Percentiles rank a stretch among this genome's conserved stretches.
These are phyloP conservation scores for Nymphalis urticae DNA, from an alignment of 2,888 invertebrate genomes.

Conservation along the genomic window DNA sequence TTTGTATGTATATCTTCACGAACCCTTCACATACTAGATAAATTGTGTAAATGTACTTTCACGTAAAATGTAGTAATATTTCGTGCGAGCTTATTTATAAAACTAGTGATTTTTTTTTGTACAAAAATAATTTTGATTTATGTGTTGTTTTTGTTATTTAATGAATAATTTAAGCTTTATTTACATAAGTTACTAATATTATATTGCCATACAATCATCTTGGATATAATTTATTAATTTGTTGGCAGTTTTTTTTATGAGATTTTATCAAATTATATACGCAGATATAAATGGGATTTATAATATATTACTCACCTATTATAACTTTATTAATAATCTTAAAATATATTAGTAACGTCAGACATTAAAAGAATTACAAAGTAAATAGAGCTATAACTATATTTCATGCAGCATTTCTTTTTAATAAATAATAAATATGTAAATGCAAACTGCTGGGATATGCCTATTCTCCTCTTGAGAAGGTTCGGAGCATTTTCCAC, in stretches of 20 bases:
- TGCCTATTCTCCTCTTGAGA: too few species aligned
- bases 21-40: conserved; percentile 2
- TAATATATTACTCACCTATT: too few species aligned
- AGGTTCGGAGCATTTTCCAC: too few species aligned
- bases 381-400: too few species aligned
- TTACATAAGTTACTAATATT: conserved; percentile 24
- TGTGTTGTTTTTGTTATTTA: conserved; percentile 33
- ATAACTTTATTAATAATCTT: too few species aligned
- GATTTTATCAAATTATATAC: conserved; percentile 7
- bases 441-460: too few species aligned
- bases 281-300: too few species aligned
- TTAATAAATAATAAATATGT: too few species aligned
- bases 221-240: conserved; percentile 20
- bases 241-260: conserved; percentile 7
- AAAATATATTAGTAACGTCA: too few species aligned
- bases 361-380: too few species aligned
- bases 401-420: too few species aligned
- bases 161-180: conserved; percentile 25
- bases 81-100: conserved; percentile 20
- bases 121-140: conserved; percentile 36
- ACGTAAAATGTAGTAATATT: conserved; percentile 18
- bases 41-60: conserved; percentile 8
- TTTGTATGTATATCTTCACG: conserved; percentile 20
- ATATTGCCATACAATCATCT: conserved; percentile 21
- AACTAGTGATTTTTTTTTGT: conserved; percentile 37